A percentile compares a stretch with the other conserved stretches of the same genome.
phyloP scores from a whole-genome alignment of 2,113 vertebrate species.

The Takifugu flavidus region DNA sequence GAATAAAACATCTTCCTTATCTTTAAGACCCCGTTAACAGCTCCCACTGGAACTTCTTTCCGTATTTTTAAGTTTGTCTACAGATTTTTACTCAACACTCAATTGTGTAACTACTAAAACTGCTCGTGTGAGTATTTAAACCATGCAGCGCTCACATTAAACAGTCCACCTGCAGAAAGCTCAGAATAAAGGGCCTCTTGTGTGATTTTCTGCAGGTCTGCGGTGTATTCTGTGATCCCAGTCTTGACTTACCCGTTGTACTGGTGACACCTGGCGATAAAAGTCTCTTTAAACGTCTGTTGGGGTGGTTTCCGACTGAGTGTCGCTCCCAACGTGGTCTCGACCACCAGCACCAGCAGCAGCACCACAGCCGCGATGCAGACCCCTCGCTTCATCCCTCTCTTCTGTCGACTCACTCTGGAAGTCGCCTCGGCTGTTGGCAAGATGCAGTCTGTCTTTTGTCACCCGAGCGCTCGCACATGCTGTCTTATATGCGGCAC shows the following conservation, averaged over 20 bases:
- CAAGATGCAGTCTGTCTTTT: too few relatives aligned
- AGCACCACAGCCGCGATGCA: background rate
- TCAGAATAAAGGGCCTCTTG: too few relatives aligned
- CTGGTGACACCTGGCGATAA: slow-evolving; percentile 25
- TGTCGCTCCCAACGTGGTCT: background rate
- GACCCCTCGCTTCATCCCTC: background rate
- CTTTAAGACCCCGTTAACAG: background rate
- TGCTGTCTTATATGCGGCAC: too few relatives aligned
- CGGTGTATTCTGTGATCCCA: too few relatives aligned
- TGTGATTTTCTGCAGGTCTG: background rate
- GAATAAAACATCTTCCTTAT: background rate
- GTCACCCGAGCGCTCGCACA: too few relatives aligned
- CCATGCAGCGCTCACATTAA: too few relatives aligned
- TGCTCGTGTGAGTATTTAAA: too few relatives aligned
- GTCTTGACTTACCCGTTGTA: slow-evolving; percentile 25
- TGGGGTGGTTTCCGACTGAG: background rate
- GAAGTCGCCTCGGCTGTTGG: background rate
- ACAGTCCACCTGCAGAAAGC: too few relatives aligned
- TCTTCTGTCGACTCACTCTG: background rate
- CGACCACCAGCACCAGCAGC: background rate
- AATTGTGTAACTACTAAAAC: too few relatives aligned
- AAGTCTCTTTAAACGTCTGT: fast-evolving
- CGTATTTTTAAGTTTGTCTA: too few relatives aligned
- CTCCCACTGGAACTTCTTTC: too few relatives aligned
- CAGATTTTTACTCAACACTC: too few relatives aligned